Conservation (phyloP, 2,888 invertebrate species). For the Atethmia centrago region DNA sequence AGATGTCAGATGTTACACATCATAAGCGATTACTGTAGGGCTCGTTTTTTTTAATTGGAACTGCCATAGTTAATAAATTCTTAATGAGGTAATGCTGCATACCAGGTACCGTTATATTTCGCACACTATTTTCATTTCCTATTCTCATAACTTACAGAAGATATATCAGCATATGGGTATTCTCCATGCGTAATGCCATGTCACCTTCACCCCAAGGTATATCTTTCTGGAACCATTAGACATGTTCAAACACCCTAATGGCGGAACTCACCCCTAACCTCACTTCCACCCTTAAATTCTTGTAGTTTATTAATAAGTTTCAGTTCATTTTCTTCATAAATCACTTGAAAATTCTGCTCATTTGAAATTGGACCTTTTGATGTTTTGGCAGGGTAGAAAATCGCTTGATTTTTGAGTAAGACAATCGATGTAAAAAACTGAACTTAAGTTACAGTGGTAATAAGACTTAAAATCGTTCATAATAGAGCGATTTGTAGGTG, state of each 20-base stretch:
- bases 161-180: slow-evolving; percentile 55
- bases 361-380: slow-evolving; percentile 16
- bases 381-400: background rate
- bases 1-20: too few species aligned
- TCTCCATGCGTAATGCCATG: slow-evolving; percentile 58
- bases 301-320: slow-evolving; percentile 75
- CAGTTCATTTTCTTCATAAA: slow-evolving; percentile 74
- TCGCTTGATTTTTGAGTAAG: accelerated
- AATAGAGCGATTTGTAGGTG: background rate
- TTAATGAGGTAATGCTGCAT: background rate
- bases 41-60: too few species aligned
- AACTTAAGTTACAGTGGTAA: slow-evolving; percentile 16
- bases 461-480: slow-evolving; percentile 49
- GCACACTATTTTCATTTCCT: slow-evolving; percentile 18
- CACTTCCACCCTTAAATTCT: slow-evolving; percentile 72
- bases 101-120: background rate
- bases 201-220: slow-evolving; percentile 68
- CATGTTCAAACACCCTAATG: slow-evolving; percentile 77
- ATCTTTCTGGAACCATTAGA: slow-evolving; percentile 75
- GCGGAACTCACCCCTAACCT: slow-evolving; percentile 76
- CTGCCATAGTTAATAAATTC: too few species aligned
- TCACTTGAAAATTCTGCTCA: slow-evolving; percentile 64
- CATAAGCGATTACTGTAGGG: too few species aligned
- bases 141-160: slow-evolving; percentile 11
- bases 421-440: slow-evolving; percentile 11